phyloP scores from a whole-genome alignment of 2,888 invertebrate species.

The Myopa tessellatipennis region DNA sequence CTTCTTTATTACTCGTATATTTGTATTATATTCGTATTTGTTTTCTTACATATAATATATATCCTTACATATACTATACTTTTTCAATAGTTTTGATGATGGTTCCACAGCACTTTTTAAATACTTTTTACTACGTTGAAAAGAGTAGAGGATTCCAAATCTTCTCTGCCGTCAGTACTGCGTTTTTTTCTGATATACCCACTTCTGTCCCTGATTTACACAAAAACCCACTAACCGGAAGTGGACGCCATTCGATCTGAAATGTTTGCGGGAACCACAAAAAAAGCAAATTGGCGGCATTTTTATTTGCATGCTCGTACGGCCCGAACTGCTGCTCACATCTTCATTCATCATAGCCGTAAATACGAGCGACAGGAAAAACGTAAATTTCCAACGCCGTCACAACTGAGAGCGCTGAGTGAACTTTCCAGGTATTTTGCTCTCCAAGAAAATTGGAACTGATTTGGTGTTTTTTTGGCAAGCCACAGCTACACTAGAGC shows the following conservation, averaged over 20 bases:
- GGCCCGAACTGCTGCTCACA: constrained; percentile 7
- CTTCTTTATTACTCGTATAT: no score
- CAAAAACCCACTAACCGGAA: constrained; percentile 30
- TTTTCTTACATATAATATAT: no score
- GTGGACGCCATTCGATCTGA: constrained; percentile 45
- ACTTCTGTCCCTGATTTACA: no score
- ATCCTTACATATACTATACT: no score
- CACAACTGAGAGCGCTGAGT: constrained; percentile 16
- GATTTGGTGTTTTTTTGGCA: constrained; percentile 17
- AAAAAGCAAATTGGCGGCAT: constrained; percentile 41
- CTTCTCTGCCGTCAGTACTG: no score
- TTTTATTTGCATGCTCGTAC: constrained; percentile 14
- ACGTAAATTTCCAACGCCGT: constrained; percentile 47
- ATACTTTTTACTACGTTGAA: no score
- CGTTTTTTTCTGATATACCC: no score
- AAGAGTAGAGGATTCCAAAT: no score
- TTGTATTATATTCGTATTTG: no score
- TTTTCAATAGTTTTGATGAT: no score
- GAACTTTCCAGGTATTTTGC: background rate
- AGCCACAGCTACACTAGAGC: background rate
- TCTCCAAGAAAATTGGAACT: constrained; percentile 17
- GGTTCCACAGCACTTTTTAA: no score
- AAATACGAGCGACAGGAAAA: constrained; percentile 4
- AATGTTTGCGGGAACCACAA: constrained; percentile 17
- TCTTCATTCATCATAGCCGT: constrained; percentile 44